Base-by-base conservation (phyloP, 2,888 invertebrate genomes). In the Spodoptera littoralis region DNA sequence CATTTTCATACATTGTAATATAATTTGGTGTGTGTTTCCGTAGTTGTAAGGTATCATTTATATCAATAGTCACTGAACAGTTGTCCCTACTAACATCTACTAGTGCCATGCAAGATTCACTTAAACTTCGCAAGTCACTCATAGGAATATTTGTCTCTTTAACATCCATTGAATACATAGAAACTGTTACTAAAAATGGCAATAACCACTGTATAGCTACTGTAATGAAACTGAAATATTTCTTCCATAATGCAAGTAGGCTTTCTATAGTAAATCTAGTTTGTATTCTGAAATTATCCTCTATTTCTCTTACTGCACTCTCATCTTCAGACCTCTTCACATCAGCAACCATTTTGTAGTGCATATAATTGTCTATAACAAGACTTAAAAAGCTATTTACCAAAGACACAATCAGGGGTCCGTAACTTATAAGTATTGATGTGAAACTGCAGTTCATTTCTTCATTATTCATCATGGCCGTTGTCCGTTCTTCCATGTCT, bases 311-410 rank as follows among this genome's bases (percentile, higher is more conserved):
- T 0, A 93, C 90, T 43, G 73, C 70, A 73, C 88, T 89, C 61
- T 90, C 89, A 22, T 90, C 86, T 59, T 90, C 88, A 61, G 84
- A 84, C 30, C 71, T 79, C 60, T 90, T 88, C 1, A 82, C 80
- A 41, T 89, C 85, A 12, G 79, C 73, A 42, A 93, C 65, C 83
- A 92, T 89, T 80, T 77, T 88, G 70, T 92, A 93, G 76, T 93
- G 92, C 88, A 93, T 87, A 61, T 92, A 94, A 76, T 93, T 93
- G 61, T 94, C 91, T 60, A 94, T 91, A 0, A 93, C 79, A 1
- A 94, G 81, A 56, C 88, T 92, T 11, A 93, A 44, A 70, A 94
- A 94, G 70, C 93, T 94, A 69, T 94, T 95, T 0, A 93, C 91
- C 47, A 93, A 77, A 4, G 94, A 90, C 36, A 92, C 81, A 27